A percentile compares a stretch with the other conserved stretches of the same genome.
These are phyloP conservation scores for Sabellastarte sp. DNA, from an alignment of 2,888 invertebrate species.

Conservation along the genomic window DNA sequence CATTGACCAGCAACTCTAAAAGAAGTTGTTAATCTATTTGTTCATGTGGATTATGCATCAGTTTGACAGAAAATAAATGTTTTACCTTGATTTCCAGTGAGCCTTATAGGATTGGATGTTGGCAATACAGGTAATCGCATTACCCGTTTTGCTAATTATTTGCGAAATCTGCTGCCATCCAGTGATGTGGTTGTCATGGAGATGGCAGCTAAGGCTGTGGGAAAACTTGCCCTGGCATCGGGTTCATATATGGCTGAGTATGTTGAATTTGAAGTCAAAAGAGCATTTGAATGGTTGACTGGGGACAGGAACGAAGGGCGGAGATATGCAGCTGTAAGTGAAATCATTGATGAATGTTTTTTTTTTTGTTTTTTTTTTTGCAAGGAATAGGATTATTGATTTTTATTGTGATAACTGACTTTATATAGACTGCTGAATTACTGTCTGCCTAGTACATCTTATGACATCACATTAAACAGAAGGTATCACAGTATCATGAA, in stretches of 20 bases:
- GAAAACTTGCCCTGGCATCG: conserved; percentile 76
- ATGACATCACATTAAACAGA: too few relatives aligned
- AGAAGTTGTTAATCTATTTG: too few relatives aligned
- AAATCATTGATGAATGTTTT: too few relatives aligned
- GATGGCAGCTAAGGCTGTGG: conserved; percentile 91
- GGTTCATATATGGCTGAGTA: conserved; percentile 94
- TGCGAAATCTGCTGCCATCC: conserved; percentile 85
- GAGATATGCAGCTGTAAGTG: conserved; percentile 79
- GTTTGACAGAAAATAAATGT: too few relatives aligned
- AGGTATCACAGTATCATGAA: too few relatives aligned
- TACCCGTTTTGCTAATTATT: conserved; percentile 87
- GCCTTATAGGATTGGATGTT: conserved; percentile 88
- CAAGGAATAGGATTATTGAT: too few relatives aligned
- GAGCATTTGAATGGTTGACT: conserved; percentile 86
- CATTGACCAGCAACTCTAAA: too few relatives aligned
- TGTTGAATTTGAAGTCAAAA: conserved; percentile 95
- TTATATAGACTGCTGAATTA: too few relatives aligned
- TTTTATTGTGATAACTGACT: too few relatives aligned
- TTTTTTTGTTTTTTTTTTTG: too few relatives aligned
- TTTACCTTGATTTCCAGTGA: conserved; percentile 70
- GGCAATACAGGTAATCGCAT: conserved; percentile 87
- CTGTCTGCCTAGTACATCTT: too few relatives aligned
- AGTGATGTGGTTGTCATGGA: conserved; percentile 93
- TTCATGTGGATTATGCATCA: too few relatives aligned
- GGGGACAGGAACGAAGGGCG: conserved; percentile 85